A percentile compares a stretch with the other conserved stretches of the same genome.
Evolutionary conservation across 2,888 invertebrate species (phyloP).

Genomic region (Eristalinus aeneus): DNA sequence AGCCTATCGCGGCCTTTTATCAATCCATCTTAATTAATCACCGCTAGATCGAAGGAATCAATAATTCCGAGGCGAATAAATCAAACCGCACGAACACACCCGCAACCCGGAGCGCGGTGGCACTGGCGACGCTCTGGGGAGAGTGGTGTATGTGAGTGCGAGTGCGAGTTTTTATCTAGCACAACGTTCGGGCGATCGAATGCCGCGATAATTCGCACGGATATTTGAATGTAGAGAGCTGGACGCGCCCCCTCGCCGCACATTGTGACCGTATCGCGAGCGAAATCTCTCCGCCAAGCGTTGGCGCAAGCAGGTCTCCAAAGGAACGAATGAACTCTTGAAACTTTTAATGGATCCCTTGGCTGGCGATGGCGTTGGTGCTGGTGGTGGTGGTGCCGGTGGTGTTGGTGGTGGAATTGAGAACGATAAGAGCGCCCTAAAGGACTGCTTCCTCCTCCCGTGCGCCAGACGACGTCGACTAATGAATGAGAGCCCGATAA

Average conservation of each 20-base stretch:
- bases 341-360: slow-evolving; percentile 66
- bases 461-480: slow-evolving; percentile 49
- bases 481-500: slow-evolving; percentile 67
- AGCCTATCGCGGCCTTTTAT: slow-evolving; percentile 73
- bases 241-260: neutral
- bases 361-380: slow-evolving; percentile 4
- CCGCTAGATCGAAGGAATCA: slow-evolving; percentile 71
- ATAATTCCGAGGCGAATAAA: slow-evolving; percentile 57
- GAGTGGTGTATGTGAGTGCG: slow-evolving; percentile 6
- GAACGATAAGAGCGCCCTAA: slow-evolving; percentile 53
- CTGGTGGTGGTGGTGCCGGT: slow-evolving; percentile 26
- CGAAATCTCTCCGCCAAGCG: slow-evolving; percentile 46
- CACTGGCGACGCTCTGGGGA: neutral
- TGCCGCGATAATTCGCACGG: slow-evolving; percentile 37
- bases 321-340: slow-evolving; percentile 21
- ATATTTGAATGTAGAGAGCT: slow-evolving; percentile 16
- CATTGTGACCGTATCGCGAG: neutral
- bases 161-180: slow-evolving; percentile 53
- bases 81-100: slow-evolving; percentile 19
- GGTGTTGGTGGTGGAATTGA: too few species aligned
- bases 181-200: slow-evolving; percentile 44
- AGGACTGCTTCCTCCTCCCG: slow-evolving; percentile 42
- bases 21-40: slow-evolving; percentile 81
- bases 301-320: slow-evolving; percentile 31
- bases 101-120: too few species aligned